These are phyloP conservation scores for Anhinga anhinga DNA, from an alignment of 2,113 vertebrate genomes.

Conservation along the genomic window DNA sequence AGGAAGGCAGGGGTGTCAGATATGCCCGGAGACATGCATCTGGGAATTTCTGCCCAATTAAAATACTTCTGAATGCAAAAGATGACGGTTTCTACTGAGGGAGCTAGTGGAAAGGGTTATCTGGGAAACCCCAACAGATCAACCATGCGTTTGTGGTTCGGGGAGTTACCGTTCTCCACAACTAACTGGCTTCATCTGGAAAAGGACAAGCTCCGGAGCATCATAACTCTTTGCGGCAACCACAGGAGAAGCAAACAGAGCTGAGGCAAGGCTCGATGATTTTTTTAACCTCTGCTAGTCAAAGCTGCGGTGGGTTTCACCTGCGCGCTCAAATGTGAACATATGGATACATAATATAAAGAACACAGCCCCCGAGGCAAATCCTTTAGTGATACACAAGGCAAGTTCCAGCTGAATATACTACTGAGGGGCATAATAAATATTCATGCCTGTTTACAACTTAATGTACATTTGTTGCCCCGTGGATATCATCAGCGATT, in stretches of 20 bases:
- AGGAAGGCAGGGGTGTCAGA: conserved; percentile 14
- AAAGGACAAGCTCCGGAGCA: neutral
- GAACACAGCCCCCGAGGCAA: neutral
- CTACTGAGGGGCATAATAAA: neutral
- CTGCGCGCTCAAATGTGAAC: neutral
- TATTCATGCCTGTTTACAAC: neutral
- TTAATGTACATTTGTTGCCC: neutral
- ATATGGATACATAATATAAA: neutral
- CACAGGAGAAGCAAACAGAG: neutral
- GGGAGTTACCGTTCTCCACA: neutral
- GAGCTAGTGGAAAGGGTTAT: neutral
- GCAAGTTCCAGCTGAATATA: neutral
- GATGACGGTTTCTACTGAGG: neutral
- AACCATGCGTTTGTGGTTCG: accelerated
- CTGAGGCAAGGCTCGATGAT: neutral
- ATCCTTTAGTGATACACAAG: neutral
- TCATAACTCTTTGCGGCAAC: neutral
- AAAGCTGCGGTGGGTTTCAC: neutral
- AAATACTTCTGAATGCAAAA: conserved; percentile 25
- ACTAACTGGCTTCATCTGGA: neutral
- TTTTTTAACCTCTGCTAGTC: neutral
- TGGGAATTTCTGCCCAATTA: conserved; percentile 48
- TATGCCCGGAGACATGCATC: neutral
- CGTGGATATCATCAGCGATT: neutral
- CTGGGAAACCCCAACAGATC: neutral